A percentile compares a stretch with the other conserved stretches of the same genome.
These are phyloP conservation scores for Dryocosmus kuriphilus DNA, from an alignment of 2,888 invertebrate genomes.

Conservation along the genomic window DNA sequence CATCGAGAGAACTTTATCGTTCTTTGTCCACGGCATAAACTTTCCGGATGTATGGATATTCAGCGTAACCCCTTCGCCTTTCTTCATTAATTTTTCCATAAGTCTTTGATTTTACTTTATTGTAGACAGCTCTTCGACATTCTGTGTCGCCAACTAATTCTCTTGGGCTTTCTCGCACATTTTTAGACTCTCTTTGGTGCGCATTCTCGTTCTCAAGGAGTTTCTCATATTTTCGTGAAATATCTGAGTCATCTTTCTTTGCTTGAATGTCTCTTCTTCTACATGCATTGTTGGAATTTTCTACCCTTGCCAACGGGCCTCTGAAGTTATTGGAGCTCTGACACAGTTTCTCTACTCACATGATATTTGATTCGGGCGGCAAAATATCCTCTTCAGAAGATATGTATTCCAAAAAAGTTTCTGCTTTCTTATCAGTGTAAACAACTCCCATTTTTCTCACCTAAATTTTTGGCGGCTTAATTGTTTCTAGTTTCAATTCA, in stretches of 20 bases:
- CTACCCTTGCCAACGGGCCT: no score
- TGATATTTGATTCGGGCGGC: no score
- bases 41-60: background rate
- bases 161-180: background rate
- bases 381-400: no score
- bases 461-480: no score
- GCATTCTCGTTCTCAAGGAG: background rate
- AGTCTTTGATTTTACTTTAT: background rate
- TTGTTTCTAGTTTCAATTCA: no score
- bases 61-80: background rate
- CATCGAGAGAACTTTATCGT: background rate
- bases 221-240: background rate
- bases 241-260: background rate
- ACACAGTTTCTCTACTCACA: no score
- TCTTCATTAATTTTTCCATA: no score
- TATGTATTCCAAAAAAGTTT: no score
- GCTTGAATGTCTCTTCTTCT: background rate
- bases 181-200: no score
- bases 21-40: background rate
- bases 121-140: background rate
- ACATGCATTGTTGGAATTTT: background rate
- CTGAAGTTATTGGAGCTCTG: no score
- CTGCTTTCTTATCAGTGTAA: no score
- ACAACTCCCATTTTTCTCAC: no score
- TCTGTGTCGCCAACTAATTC: background rate